phyloP scores from a whole-genome alignment of 1,140 invertebrate genomes.

The Geopemphigus sp. region DNA sequence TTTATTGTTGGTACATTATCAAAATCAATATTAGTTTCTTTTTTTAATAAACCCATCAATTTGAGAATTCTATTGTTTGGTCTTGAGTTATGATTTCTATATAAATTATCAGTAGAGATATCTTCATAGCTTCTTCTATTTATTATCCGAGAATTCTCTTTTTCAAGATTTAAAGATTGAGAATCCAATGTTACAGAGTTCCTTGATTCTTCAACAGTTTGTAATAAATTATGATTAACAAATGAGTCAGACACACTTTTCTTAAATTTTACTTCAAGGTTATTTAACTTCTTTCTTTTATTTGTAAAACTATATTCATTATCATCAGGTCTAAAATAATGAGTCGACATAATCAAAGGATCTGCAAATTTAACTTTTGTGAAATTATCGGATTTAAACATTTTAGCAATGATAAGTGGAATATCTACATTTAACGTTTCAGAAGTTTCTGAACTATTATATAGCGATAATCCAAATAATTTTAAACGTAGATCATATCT shows the following conservation, averaged over 20 bases:
- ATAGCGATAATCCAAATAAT: neutral
- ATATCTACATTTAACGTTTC: neutral
- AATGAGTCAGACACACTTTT: neutral
- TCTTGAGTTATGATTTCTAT: neutral
- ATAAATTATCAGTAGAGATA: neutral
- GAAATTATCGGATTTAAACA: neutral
- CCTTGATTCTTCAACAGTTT: neutral
- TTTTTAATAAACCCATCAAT: slow-evolving; percentile 1
- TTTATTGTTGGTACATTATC: neutral
- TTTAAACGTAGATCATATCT: neutral
- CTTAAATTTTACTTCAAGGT: too few relatives aligned
- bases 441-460: neutral
- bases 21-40: neutral
- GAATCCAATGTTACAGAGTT: too few relatives aligned
- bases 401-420: neutral
- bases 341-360: slow-evolving; percentile 2
- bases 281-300: neutral
- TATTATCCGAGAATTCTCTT: neutral
- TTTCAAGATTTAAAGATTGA: neutral
- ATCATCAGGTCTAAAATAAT: neutral
- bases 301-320: neutral
- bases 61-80: neutral
- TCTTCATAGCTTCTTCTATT: neutral
- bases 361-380: slow-evolving; percentile 8
- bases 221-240: neutral